Conservation (phyloP, 2,113 vertebrate genomes). For the Pseudolaguvia tuberculata region DNA sequence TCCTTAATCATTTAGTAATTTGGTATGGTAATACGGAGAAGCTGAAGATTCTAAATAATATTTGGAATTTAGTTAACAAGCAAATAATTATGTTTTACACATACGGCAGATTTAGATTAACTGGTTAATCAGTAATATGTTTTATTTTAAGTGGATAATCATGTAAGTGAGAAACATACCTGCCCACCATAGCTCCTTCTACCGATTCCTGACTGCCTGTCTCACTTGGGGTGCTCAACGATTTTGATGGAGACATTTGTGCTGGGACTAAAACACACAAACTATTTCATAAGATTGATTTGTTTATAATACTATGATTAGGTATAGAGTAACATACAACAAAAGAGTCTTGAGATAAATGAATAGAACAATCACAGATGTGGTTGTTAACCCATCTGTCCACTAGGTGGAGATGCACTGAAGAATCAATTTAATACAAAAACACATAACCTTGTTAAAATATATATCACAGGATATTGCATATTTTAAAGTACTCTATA, state of each 20-base stretch:
- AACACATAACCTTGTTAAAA: neutral
- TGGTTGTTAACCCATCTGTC: conserved; percentile 19
- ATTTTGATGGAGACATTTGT: conserved; percentile 96
- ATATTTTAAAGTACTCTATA: neutral
- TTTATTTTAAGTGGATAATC: neutral
- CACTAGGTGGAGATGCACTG: conserved; percentile 33
- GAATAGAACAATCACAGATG: neutral
- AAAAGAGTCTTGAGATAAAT: no score
- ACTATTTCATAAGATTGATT: neutral
- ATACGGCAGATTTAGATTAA: neutral
- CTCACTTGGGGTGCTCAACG: conserved; percentile 97
- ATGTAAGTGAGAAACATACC: conserved; percentile 67
- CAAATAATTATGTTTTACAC: neutral
- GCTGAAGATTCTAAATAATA: neutral
- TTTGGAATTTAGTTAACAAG: neutral
- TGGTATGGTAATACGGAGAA: neutral
- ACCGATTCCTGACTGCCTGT: conserved; percentile 94
- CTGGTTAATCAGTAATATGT: neutral
- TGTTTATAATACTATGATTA: neutral
- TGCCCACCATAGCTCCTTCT: conserved; percentile 81
- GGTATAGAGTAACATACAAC: neutral
- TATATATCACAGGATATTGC: neutral
- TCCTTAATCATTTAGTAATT: neutral
- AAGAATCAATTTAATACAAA: neutral
- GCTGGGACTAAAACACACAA: conserved; percentile 84